Evolutionary conservation across 2,888 invertebrate species (phyloP).

Genomic region (Sisyra nigra): DNA sequence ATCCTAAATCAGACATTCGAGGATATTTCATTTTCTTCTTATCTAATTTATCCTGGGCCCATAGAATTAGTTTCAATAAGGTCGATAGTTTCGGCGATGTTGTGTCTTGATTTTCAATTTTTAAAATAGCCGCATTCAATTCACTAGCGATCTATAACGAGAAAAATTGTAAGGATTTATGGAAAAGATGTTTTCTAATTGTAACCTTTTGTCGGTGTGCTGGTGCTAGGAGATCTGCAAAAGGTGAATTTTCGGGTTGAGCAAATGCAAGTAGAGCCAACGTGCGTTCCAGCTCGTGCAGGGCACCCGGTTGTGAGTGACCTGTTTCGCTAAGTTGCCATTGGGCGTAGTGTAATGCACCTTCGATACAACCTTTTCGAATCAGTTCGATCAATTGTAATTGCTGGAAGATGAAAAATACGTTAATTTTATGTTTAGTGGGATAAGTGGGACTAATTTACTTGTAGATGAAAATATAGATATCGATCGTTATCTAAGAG

Average conservation of each 20-base stretch:
- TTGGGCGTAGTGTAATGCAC: constrained; percentile 79
- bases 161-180: constrained; percentile 14
- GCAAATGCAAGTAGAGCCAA: constrained; percentile 92
- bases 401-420: constrained; percentile 49
- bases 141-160: constrained; percentile 92
- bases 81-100: constrained; percentile 85
- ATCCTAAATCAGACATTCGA: constrained; percentile 84
- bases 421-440: constrained; percentile 7
- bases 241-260: constrained; percentile 87
- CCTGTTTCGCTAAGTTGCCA: constrained; percentile 80
- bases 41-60: constrained; percentile 92
- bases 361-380: constrained; percentile 67
- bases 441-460: constrained; percentile 32
- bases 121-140: constrained; percentile 91
- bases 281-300: constrained; percentile 78
- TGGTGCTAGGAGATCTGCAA: constrained; percentile 82
- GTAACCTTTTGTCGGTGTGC: constrained; percentile 83
- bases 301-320: constrained; percentile 57
- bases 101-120: constrained; percentile 81
- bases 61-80: constrained; percentile 79
- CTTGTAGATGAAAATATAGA: constrained; percentile 88
- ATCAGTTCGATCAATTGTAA: constrained; percentile 80
- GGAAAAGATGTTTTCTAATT: background rate
- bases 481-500: constrained; percentile 88
- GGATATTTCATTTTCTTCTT: constrained; percentile 90